Evolutionary conservation across 2,113 vertebrate genomes (phyloP), one percentile per base, ranked within the genome.

Genomic region (Carassius auratus): DNA sequence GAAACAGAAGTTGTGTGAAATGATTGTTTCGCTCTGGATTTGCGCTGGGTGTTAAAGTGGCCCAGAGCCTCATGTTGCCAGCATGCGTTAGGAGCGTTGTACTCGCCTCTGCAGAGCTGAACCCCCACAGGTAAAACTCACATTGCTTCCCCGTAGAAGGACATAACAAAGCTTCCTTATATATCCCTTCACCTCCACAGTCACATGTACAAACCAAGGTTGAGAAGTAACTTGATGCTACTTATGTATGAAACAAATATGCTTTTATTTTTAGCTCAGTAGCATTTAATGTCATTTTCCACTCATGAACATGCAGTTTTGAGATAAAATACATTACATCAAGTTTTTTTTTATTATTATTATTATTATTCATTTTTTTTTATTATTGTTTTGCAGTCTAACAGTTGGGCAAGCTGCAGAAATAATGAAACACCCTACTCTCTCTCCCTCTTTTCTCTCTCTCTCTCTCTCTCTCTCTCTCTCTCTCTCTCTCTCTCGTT

Each of bases 11-110:
- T 89, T 89, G 86, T 93, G 90, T 87, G 90, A 90, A 94, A 93
- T 92, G 91, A 92, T 92, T 93, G 93, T 93, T 93, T 94, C 91
- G 90, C 89, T 92, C 93, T 90, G 87, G 92, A 92, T 93, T 92
- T 92, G 87, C 76, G 79, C 82, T 13, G 76, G 80, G 91, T 92
- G 93, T 90, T 91, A 91, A 92, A 88, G 89, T 86, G 85, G 90
- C 92, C 90, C 75, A 78, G 89, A 90, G 92, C 89, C 19, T 55
- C 8, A 7, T 86, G 83, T 86, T 86, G 76, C 89, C 90, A 88
- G 38, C 42, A 26, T 19, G 74, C 77, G 75, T 90, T 85, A 87
- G 79, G 13, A 81, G 75, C 26, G 36, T 71, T 66, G 57, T 59
- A 38, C 73, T 77, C 33, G 38, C 76, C 45, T 81, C 77, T 48